Evolutionary conservation across 2,797 vertebrate genomes (phyloP).

Genomic region (Sebastes itinus): DNA sequence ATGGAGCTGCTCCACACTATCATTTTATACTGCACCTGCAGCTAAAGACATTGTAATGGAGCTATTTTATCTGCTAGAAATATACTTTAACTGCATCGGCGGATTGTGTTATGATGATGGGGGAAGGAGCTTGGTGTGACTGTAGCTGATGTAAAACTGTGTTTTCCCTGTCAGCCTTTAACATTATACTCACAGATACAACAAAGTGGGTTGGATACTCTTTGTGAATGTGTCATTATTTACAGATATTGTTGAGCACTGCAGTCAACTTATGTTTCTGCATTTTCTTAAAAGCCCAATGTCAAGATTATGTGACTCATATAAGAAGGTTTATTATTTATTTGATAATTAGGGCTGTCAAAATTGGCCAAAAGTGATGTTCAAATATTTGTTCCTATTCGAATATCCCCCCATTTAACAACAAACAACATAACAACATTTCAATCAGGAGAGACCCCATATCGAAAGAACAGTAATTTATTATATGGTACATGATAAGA

Average conservation of each 20-base stretch:
- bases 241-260: neutral
- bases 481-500: too few relatives aligned
- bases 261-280: neutral
- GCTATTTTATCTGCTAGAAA: slow-evolving; percentile 26
- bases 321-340: neutral
- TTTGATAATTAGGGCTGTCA: neutral
- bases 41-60: slow-evolving; percentile 31
- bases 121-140: neutral
- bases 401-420: neutral
- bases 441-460: too few relatives aligned
- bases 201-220: neutral
- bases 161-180: slow-evolving; percentile 1
- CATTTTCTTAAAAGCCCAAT: neutral
- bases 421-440: too few relatives aligned
- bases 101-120: neutral
- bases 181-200: neutral
- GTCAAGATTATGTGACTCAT: neutral
- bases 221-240: neutral
- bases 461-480: too few relatives aligned
- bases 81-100: slow-evolving; percentile 3
- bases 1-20: slow-evolving; percentile 37
- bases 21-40: slow-evolving; percentile 37
- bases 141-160: slow-evolving; percentile 14
- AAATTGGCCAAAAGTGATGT: neutral
- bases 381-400: neutral